A percentile compares a stretch with the other conserved stretches of the same genome.
phyloP scores from a whole-genome alignment of 2,797 vertebrate genomes.

The Neostethus bicornis region DNA sequence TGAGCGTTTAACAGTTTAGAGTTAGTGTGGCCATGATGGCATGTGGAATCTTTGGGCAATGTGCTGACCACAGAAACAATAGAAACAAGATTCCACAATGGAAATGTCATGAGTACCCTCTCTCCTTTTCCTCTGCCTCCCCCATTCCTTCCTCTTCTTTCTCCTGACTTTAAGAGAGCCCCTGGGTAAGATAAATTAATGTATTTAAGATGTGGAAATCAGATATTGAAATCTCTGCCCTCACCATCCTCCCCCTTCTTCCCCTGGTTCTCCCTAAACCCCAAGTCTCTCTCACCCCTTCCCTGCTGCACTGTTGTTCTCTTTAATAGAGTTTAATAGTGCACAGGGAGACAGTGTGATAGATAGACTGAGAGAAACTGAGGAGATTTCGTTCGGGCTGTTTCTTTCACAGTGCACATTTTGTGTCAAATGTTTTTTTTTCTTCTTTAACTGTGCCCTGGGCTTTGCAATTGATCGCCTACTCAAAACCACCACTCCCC shows the following conservation, averaged over 20 bases:
- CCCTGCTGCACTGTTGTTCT: slow-evolving; percentile 68
- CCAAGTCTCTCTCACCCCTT: slow-evolving; percentile 54
- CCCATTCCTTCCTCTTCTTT: slow-evolving; percentile 53
- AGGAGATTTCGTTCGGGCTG: slow-evolving; percentile 72
- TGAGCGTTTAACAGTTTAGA: slow-evolving; percentile 62
- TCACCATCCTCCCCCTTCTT: slow-evolving; percentile 81
- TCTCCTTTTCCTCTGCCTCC: slow-evolving; percentile 53
- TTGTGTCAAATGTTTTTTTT: slow-evolving; percentile 70
- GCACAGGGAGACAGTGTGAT: slow-evolving; percentile 80
- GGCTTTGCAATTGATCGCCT: slow-evolving; percentile 98
- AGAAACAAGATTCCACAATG: slow-evolving; percentile 76
- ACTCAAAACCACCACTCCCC: slow-evolving; percentile 77
- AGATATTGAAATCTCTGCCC: slow-evolving; percentile 89
- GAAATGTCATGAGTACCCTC: slow-evolving; percentile 75
- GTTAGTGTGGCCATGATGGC: slow-evolving; percentile 74
- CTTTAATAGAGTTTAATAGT: slow-evolving; percentile 82
- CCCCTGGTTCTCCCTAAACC: slow-evolving; percentile 66
- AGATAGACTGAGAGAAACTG: slow-evolving; percentile 80
- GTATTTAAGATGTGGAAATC: slow-evolving; percentile 85
- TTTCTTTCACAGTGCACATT: slow-evolving; percentile 70
- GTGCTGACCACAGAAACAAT: slow-evolving; percentile 77
- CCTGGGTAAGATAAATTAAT: slow-evolving; percentile 79
- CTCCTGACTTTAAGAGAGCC: slow-evolving; percentile 69
- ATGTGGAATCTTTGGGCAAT: slow-evolving; percentile 76
- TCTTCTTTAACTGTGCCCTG: slow-evolving; percentile 92